Evolutionary conservation across 2,888 invertebrate genomes (phyloP).

Genomic region (Patella depressa): DNA sequence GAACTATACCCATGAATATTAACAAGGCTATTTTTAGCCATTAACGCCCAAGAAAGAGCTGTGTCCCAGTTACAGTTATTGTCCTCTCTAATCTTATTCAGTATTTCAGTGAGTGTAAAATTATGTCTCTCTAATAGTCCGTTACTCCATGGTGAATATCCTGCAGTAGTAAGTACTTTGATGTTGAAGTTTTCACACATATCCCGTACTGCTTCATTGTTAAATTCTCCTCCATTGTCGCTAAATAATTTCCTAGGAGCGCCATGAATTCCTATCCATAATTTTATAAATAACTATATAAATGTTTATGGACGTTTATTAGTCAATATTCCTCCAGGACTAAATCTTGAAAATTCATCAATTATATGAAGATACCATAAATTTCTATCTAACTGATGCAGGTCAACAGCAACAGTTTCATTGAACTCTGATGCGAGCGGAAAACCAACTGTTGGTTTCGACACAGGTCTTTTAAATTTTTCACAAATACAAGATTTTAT

Average conservation of each 20-base stretch:
- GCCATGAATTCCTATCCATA: constrained; percentile 26
- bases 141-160: constrained; percentile 21
- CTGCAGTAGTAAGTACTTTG: constrained; percentile 19
- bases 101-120: constrained; percentile 24
- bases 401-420: constrained; percentile 26
- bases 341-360: constrained; percentile 30
- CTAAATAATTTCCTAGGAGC: constrained; percentile 26
- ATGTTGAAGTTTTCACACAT: constrained; percentile 35
- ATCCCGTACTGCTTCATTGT: constrained; percentile 23
- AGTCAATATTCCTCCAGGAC: constrained; percentile 27
- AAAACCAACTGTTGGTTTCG: constrained; percentile 29
- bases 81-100: constrained; percentile 25
- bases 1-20: constrained; percentile 21
- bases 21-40: constrained; percentile 17
- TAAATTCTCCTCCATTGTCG: constrained; percentile 32
- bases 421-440: constrained; percentile 23
- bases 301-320: constrained; percentile 22
- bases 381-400: constrained; percentile 25
- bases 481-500: background rate
- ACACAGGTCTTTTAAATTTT: background rate
- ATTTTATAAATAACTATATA: constrained; percentile 25
- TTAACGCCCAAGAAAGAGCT: constrained; percentile 23
- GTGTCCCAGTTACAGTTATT: constrained; percentile 29
- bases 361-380: constrained; percentile 32
- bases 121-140: constrained; percentile 21